Percentiles rank a stretch among this genome's conserved stretches.
These are phyloP conservation scores for Diaprepes abbreviatus DNA, from an alignment of 2,888 invertebrate species.

Conservation along the genomic window DNA sequence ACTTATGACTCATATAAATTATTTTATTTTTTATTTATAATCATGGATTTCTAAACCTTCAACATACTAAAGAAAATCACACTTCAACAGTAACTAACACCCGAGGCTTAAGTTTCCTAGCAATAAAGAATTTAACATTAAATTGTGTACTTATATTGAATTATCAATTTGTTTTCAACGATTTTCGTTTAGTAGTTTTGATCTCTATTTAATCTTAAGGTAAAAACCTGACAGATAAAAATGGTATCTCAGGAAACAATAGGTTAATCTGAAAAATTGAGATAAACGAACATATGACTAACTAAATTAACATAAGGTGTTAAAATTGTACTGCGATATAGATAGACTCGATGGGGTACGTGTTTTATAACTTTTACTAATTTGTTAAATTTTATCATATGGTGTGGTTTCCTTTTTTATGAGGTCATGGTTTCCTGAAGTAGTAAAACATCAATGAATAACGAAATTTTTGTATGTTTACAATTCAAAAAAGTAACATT, in stretches of 20 bases:
- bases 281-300: not conserved
- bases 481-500: too few relatives aligned
- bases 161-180: not conserved
- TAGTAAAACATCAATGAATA: not conserved
- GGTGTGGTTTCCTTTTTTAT: constrained; percentile 18
- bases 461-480: not conserved
- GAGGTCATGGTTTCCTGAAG: not conserved
- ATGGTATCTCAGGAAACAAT: constrained; percentile 1
- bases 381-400: constrained; percentile 8
- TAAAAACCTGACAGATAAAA: constrained; percentile 10
- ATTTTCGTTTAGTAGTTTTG: not conserved
- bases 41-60: too few relatives aligned
- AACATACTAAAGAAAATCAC: too few relatives aligned
- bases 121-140: not conserved
- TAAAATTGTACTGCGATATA: too few relatives aligned
- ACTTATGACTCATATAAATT: too few relatives aligned
- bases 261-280: constrained; percentile 12
- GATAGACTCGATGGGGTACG: not conserved
- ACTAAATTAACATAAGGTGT: not conserved
- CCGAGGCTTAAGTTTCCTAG: too few relatives aligned
- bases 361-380: not conserved
- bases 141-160: not conserved
- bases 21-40: too few relatives aligned
- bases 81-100: too few relatives aligned
- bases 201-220: constrained; percentile 8